Conservation (phyloP, 2,888 invertebrate species). For the Flexamia atlantica region DNA sequence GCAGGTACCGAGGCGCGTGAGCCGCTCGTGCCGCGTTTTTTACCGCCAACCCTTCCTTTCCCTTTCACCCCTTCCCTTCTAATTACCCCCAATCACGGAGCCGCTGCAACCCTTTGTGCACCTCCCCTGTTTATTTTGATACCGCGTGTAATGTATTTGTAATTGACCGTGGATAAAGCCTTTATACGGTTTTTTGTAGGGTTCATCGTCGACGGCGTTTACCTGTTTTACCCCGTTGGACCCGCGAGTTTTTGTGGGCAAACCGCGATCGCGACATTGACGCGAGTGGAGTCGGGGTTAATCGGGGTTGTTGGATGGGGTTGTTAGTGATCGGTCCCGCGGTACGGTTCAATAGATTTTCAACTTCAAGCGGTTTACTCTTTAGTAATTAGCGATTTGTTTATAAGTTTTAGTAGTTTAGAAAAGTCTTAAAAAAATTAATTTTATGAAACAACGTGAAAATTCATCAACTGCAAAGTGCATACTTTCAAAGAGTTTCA, state of each 20-base stretch:
- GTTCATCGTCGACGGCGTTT: conserved; percentile 18
- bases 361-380: too few species aligned
- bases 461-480: too few species aligned
- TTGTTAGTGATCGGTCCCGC: neutral
- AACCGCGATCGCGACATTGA: neutral
- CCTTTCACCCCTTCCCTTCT: conserved; percentile 37
- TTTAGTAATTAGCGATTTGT: too few species aligned
- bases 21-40: conserved; percentile 46
- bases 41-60: conserved; percentile 49
- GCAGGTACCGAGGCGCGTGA: conserved; percentile 32
- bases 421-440: too few species aligned
- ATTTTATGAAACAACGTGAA: too few species aligned
- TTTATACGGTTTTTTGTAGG: conserved; percentile 57
- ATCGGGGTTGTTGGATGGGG: neutral
- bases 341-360: too few species aligned
- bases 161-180: conserved; percentile 59
- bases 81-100: conserved; percentile 53
- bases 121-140: conserved; percentile 59
- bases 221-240: conserved; percentile 2
- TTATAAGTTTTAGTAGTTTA: too few species aligned
- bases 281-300: neutral
- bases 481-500: too few species aligned
- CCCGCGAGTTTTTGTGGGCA: conserved; percentile 11
- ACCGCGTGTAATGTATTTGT: conserved; percentile 60
- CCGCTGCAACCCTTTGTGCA: conserved; percentile 49